phyloP scores from a whole-genome alignment of 2,113 vertebrate species.

The Anser cygnoides region DNA sequence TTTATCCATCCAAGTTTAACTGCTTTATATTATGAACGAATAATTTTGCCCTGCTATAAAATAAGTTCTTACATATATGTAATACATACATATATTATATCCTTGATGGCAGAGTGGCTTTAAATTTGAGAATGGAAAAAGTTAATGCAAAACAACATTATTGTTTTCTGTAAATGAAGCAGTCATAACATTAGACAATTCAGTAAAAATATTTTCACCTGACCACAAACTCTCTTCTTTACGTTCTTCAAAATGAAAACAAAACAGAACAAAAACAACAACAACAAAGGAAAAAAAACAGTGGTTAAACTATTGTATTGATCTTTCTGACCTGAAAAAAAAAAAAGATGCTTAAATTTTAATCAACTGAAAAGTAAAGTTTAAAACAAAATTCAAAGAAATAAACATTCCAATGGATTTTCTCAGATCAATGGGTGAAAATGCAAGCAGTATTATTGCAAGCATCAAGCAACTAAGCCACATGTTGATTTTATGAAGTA shows the following conservation, averaged over 20 bases:
- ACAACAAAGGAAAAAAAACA: background rate
- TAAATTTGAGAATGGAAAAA: slow-evolving; percentile 75
- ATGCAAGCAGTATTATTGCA: background rate
- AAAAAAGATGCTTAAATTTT: background rate
- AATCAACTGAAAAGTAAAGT: background rate
- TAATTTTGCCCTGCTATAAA: background rate
- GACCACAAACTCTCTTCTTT: background rate
- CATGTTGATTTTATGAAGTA: background rate
- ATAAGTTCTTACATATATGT: background rate
- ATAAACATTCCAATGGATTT: background rate
- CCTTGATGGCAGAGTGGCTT: slow-evolving; percentile 76
- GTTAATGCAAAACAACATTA: background rate
- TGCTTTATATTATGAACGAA: background rate
- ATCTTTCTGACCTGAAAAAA: background rate
- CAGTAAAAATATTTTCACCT: slow-evolving; percentile 10
- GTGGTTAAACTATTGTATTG: background rate
- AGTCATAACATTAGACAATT: background rate
- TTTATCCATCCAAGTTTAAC: background rate
- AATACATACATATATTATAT: background rate
- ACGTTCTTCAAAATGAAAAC: background rate
- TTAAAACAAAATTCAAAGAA: background rate
- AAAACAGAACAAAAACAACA: background rate
- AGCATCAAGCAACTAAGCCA: background rate
- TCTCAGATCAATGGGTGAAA: background rate
- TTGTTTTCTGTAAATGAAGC: slow-evolving; percentile 7